phyloP scores from a whole-genome alignment of 2,113 vertebrate species.

The Psephotus haematonotus region DNA sequence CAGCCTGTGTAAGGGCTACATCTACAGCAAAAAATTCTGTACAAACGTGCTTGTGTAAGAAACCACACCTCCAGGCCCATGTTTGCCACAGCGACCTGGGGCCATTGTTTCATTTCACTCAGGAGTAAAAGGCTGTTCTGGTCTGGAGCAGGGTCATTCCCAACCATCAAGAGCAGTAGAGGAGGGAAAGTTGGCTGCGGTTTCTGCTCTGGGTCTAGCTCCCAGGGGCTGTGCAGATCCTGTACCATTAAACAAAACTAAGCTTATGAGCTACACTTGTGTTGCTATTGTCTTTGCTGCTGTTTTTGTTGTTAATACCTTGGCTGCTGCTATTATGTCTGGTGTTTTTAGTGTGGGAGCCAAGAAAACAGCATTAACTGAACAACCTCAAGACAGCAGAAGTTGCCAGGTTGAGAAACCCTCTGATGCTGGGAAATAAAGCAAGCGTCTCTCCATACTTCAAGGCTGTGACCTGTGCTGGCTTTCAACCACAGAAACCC shows the following conservation, averaged over 20 bases:
- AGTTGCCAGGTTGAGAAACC: constrained; percentile 43
- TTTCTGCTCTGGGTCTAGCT: constrained; percentile 21
- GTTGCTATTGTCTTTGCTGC: constrained; percentile 50
- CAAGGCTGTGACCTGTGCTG: not conserved
- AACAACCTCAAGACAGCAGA: not conserved
- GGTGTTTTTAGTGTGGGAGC: constrained; percentile 17
- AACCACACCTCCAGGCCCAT: not conserved
- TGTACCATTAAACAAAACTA: constrained; percentile 19
- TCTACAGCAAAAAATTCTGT: not conserved
- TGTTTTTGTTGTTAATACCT: constrained; percentile 62
- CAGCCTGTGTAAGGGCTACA: not conserved
- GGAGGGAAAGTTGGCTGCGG: not conserved
- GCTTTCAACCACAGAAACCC: rapidly evolving
- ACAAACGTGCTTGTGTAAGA: not conserved
- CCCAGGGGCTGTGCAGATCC: constrained; percentile 8
- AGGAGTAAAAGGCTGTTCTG: not conserved
- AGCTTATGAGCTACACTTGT: constrained; percentile 18
- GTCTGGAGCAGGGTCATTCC: not conserved
- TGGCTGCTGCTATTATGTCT: constrained; percentile 44
- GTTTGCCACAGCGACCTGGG: not conserved
- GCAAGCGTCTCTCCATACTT: rapidly evolving
- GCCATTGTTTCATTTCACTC: not conserved
- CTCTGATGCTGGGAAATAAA: constrained; percentile 29
- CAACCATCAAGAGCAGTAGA: not conserved
- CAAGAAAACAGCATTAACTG: constrained; percentile 44